Conservation (phyloP, 2,888 invertebrate species). For the Leptogaster cylindrica region DNA sequence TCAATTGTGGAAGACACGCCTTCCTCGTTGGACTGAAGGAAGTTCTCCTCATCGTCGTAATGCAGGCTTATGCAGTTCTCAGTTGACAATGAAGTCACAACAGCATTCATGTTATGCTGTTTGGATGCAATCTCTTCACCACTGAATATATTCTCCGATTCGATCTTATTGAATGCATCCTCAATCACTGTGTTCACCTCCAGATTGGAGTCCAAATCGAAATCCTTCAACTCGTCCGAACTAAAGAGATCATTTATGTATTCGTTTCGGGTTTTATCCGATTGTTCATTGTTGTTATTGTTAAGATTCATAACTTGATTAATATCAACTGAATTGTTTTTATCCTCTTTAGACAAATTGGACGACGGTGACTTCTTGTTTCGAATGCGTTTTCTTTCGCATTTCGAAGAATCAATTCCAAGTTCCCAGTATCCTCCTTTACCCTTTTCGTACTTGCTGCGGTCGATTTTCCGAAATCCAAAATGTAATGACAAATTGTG, state of each 20-base stretch:
- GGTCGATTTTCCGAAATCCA: conserved; percentile 60
- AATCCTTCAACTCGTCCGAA: background rate
- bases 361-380: conserved; percentile 53
- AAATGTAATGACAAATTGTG: conserved; percentile 60
- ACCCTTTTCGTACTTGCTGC: conserved; percentile 60
- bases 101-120: background rate
- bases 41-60: background rate
- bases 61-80: background rate
- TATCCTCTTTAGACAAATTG: background rate
- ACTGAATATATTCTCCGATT: background rate
- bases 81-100: background rate
- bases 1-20: conserved; percentile 39
- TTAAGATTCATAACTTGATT: background rate
- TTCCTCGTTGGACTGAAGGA: background rate
- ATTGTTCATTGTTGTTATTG: background rate
- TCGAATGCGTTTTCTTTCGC: conserved; percentile 58
- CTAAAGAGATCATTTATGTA: conserved; percentile 1
- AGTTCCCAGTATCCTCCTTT: conserved; percentile 62
- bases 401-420: conserved; percentile 58
- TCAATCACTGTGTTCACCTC: conserved; percentile 1
- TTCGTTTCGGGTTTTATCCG: background rate
- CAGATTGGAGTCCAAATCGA: conserved; percentile 13
- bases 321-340: background rate
- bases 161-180: background rate
- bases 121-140: background rate